Evolutionary conservation across 2,888 invertebrate species (phyloP).

Genomic region (Lasioglossum calceatum): DNA sequence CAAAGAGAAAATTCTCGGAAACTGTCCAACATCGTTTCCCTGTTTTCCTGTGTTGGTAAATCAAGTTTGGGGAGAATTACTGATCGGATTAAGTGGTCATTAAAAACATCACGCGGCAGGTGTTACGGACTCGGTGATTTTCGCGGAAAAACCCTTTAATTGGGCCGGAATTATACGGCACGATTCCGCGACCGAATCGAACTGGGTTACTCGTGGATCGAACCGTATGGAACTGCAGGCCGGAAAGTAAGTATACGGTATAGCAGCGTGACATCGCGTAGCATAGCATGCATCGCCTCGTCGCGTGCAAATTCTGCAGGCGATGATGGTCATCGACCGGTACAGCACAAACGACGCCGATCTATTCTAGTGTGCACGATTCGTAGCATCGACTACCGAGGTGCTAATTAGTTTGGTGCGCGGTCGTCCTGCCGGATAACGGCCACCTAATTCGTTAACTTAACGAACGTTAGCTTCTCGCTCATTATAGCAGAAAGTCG

Average conservation of each 20-base stretch:
- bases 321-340: background rate
- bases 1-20: background rate
- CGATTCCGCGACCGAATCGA: background rate
- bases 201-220: background rate
- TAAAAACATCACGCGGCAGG: slow-evolving; percentile 16
- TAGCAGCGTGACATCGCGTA: background rate
- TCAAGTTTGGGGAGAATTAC: background rate
- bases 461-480: slow-evolving; percentile 31
- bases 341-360: background rate
- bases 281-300: background rate
- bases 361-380: slow-evolving; percentile 10
- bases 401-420: slow-evolving; percentile 70
- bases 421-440: slow-evolving; percentile 58
- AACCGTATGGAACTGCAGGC: background rate
- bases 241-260: background rate
- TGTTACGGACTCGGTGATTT: slow-evolving; percentile 2
- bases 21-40: background rate
- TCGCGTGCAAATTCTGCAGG: slow-evolving; percentile 1
- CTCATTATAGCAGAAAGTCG: background rate
- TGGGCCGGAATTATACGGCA: slow-evolving; percentile 30
- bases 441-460: slow-evolving; percentile 58
- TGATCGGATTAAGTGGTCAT: slow-evolving; percentile 25
- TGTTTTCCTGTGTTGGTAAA: background rate
- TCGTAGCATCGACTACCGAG: slow-evolving; percentile 19
- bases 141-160: slow-evolving; percentile 39